These are phyloP conservation scores for Gambelia wislizenii DNA, from an alignment of 2,797 vertebrate species.

Conservation along the genomic window DNA sequence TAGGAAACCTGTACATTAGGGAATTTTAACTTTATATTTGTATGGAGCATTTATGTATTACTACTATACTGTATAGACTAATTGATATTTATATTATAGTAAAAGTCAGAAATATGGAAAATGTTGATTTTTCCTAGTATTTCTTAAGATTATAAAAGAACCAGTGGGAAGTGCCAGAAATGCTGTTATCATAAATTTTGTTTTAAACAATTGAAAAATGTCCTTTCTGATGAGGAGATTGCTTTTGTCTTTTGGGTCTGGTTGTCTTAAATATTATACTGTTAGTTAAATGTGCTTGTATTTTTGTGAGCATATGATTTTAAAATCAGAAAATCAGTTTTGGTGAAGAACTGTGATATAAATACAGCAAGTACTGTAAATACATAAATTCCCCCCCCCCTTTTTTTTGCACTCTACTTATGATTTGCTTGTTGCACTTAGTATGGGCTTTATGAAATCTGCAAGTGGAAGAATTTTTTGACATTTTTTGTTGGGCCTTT, in stretches of 20 bases:
- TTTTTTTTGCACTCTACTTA: no score
- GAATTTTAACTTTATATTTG: background rate
- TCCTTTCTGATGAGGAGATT: background rate
- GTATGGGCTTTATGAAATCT: background rate
- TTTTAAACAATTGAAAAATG: background rate
- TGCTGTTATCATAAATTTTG: no score
- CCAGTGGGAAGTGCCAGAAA: background rate
- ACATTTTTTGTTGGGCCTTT: background rate
- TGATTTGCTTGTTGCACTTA: background rate
- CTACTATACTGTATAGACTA: background rate
- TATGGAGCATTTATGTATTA: background rate
- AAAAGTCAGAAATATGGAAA: background rate
- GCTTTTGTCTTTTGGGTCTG: background rate
- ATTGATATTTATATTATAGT: background rate
- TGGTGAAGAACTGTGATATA: background rate
- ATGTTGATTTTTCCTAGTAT: background rate
- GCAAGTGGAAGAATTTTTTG: background rate
- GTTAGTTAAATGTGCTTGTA: background rate
- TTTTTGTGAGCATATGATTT: background rate
- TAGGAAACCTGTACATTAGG: background rate
- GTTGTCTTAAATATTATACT: background rate
- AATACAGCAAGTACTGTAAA: background rate
- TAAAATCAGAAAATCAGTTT: background rate
- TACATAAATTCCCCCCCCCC: background rate
- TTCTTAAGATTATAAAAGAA: background rate